phyloP scores from a whole-genome alignment of 1,140 invertebrate genomes.

The Dreissena polymorpha region DNA sequence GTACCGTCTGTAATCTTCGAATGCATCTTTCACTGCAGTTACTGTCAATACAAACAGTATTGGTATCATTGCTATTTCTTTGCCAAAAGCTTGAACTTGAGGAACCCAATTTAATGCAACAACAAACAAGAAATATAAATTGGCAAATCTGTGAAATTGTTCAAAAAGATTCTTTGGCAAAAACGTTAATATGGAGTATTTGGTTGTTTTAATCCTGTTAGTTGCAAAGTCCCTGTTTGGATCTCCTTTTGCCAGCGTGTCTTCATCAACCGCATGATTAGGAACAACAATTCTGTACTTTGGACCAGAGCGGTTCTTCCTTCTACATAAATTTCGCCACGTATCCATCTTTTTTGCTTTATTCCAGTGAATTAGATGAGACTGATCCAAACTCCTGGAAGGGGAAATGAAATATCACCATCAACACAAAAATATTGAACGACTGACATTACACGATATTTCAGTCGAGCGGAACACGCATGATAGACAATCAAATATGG shows the following conservation, averaged over 20 bases:
- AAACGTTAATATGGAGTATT: constrained; percentile 96
- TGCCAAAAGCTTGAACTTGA: constrained; percentile 93
- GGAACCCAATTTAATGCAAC: constrained; percentile 97
- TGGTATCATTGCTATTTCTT: constrained; percentile 95
- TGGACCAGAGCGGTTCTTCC: constrained; percentile 61
- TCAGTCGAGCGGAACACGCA: too few relatives aligned
- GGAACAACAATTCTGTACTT: constrained; percentile 73
- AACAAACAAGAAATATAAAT: constrained; percentile 99
- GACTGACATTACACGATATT: too few relatives aligned
- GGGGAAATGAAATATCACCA: too few relatives aligned
- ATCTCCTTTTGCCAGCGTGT: constrained; percentile 86
- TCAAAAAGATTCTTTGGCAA: constrained; percentile 98
- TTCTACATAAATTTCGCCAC: constrained; percentile 62
- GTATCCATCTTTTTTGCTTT: constrained; percentile 32
- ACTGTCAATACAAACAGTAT: constrained; percentile 91
- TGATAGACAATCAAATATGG: too few relatives aligned
- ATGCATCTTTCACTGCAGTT: constrained; percentile 98
- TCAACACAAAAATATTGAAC: too few relatives aligned
- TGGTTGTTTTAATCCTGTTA: constrained; percentile 87
- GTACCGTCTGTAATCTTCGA: constrained; percentile 95
- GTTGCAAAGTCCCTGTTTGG: constrained; percentile 89
- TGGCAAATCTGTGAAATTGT: constrained; percentile 98
- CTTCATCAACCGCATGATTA: constrained; percentile 72
- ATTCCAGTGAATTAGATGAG: too few relatives aligned
- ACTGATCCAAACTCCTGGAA: too few relatives aligned